Evolutionary conservation across 2,888 invertebrate genomes (phyloP).

Genomic region (Ormyrus nitidulus): DNA sequence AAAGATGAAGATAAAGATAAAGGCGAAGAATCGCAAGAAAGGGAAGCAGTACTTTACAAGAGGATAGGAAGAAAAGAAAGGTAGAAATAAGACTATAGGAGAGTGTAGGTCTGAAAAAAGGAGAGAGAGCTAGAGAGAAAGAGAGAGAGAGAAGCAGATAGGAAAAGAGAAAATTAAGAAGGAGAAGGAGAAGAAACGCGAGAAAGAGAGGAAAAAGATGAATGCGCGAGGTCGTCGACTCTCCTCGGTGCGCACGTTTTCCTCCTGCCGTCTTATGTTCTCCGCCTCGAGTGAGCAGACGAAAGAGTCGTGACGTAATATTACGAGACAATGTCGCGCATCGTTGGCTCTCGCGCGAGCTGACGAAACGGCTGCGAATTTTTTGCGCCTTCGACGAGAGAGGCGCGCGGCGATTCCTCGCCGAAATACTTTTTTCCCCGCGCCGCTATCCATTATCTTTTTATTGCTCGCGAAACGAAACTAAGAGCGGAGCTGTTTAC

Average conservation of each 20-base stretch:
- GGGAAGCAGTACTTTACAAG: conserved; percentile 34
- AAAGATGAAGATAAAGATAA: conserved; percentile 39
- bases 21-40: conserved; percentile 41
- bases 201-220: conserved; percentile 31
- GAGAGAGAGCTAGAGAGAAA: conserved; percentile 2
- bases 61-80: conserved; percentile 38
- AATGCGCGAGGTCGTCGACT: conserved; percentile 42
- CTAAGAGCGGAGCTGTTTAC: conserved; percentile 16
- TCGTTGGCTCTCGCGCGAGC: background rate
- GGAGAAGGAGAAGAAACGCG: conserved; percentile 44
- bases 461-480: background rate
- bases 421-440: too few species aligned
- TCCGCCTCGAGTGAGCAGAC: conserved; percentile 26
- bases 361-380: too few species aligned
- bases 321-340: conserved; percentile 37
- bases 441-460: too few species aligned
- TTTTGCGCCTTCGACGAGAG: too few species aligned
- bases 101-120: conserved; percentile 18
- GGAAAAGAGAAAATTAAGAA: conserved; percentile 47
- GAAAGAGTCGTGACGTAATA: conserved; percentile 41
- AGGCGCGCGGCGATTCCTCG: too few species aligned
- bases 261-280: conserved; percentile 32
- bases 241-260: background rate
- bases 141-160: conserved; percentile 38
- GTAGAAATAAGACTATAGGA: conserved; percentile 33